Evolutionary conservation across 2,888 invertebrate species (phyloP).

Genomic region (Myopa testacea): DNA sequence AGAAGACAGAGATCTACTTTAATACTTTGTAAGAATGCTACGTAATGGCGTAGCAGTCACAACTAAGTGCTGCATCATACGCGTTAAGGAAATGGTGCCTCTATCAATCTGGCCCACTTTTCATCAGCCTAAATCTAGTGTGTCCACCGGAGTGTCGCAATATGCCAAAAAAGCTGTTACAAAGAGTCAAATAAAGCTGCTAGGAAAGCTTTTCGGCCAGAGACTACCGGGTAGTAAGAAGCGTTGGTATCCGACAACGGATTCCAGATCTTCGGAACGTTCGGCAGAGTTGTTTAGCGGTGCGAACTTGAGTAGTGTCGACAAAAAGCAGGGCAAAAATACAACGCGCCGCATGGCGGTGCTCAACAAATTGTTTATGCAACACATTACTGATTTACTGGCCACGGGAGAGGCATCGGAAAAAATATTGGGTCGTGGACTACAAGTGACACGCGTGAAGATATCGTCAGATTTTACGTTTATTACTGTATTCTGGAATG

Average conservation of each 20-base stretch:
- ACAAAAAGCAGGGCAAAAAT: constrained; percentile 65
- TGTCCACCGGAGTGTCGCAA: neutral
- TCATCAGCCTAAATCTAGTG: neutral
- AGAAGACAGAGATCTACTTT: too few species aligned
- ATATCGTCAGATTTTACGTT: constrained; percentile 75
- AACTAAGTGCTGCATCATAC: neutral
- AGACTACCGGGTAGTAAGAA: constrained; percentile 61
- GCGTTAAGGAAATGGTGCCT: neutral
- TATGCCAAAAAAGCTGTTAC: constrained; percentile 30
- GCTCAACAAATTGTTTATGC: constrained; percentile 85
- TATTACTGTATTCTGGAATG: constrained; percentile 81
- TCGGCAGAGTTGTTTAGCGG: constrained; percentile 44
- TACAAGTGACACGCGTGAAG: constrained; percentile 79
- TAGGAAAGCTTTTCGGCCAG: constrained; percentile 63
- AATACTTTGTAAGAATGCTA: constrained; percentile 10
- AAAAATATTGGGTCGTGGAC: constrained; percentile 74
- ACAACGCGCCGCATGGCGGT: constrained; percentile 74
- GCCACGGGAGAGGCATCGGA: constrained; percentile 77
- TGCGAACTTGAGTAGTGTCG: constrained; percentile 17
- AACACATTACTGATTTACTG: constrained; percentile 82
- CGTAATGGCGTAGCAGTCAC: neutral
- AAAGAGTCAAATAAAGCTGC: constrained; percentile 58
- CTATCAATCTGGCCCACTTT: neutral
- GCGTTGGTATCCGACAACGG: constrained; percentile 59
- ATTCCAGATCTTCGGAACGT: constrained; percentile 23